Conservation (phyloP, 1,140 invertebrate species). For the Helicorthomorpha holstii region DNA sequence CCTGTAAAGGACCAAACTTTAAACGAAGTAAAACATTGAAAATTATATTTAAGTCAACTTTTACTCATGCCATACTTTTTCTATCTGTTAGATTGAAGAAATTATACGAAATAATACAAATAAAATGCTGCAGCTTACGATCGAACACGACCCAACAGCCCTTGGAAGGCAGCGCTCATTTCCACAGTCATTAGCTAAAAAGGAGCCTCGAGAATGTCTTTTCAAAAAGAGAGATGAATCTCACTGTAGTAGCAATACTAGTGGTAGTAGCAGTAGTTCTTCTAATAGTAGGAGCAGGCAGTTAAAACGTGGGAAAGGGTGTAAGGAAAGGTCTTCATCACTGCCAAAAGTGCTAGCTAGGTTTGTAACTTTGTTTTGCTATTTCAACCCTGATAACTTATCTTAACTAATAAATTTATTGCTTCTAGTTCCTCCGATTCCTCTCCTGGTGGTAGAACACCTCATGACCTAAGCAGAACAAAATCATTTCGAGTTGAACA, state of each 20-base stretch:
- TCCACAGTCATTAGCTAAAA: constrained; percentile 13
- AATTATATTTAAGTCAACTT: constrained; percentile 1
- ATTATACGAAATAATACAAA: constrained; percentile 16
- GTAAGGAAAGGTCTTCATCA: constrained; percentile 67
- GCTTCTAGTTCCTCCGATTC: no score
- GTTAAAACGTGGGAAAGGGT: constrained; percentile 31
- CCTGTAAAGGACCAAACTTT: constrained; percentile 51
- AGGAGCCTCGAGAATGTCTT: constrained; percentile 15
- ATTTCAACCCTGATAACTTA: no score
- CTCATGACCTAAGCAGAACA: constrained; percentile 58
- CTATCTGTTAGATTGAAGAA: constrained; percentile 18
- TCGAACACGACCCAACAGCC: constrained; percentile 74
- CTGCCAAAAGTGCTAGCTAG: constrained; percentile 66
- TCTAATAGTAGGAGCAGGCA: constrained; percentile 34
- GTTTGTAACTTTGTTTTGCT: constrained; percentile 22
- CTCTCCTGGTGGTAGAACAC: no score
- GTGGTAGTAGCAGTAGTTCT: constrained; percentile 14
- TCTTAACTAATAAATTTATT: no score
- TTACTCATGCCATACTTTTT: not conserved
- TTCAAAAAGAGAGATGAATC: constrained; percentile 43
- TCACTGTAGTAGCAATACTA: constrained; percentile 26
- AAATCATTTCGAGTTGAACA: constrained; percentile 72
- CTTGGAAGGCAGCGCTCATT: constrained; percentile 30
- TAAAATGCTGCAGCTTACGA: constrained; percentile 43
- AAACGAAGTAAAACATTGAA: constrained; percentile 20